These are phyloP conservation scores for Syrrhaptes paradoxus DNA, from an alignment of 2,113 vertebrate genomes.

Conservation along the genomic window DNA sequence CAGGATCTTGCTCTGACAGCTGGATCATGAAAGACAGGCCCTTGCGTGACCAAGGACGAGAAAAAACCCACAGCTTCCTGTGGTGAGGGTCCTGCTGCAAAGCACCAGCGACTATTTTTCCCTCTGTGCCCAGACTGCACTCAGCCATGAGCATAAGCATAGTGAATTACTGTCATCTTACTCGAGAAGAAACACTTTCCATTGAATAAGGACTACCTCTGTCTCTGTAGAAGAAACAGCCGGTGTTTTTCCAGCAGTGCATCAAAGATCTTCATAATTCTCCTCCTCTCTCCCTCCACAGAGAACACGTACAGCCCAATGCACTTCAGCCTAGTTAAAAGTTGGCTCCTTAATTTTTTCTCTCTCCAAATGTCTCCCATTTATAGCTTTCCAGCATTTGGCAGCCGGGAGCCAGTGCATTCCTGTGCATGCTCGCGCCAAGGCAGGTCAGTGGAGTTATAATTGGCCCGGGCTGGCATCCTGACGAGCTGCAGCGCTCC, in stretches of 20 bases:
- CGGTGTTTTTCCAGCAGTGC: not conserved
- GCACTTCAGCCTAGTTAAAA: conserved; percentile 44
- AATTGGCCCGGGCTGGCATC: not conserved
- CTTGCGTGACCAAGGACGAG: not conserved
- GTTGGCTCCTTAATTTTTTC: not conserved
- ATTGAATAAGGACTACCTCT: not conserved
- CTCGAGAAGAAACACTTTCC: not conserved
- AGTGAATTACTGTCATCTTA: not conserved
- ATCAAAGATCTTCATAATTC: not conserved
- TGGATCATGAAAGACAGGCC: not conserved
- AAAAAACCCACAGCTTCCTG: not conserved
- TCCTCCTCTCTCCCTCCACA: not conserved
- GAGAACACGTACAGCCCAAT: not conserved
- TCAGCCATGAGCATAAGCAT: not conserved
- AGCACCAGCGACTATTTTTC: not conserved
- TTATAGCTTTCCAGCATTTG: conserved; percentile 50
- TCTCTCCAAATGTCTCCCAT: conserved; percentile 51
- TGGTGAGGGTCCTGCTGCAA: not conserved
- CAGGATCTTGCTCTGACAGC: not conserved
- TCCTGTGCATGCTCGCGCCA: not conserved
- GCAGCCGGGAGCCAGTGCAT: not conserved
- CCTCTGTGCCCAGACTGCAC: not conserved
- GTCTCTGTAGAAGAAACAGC: not conserved
- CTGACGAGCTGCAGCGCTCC: not conserved
- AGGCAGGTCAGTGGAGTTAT: conserved; percentile 17